Percentiles rank a stretch among this genome's conserved stretches.
phyloP scores from a whole-genome alignment of 2,888 invertebrate genomes.

The Catocala nupta region DNA sequence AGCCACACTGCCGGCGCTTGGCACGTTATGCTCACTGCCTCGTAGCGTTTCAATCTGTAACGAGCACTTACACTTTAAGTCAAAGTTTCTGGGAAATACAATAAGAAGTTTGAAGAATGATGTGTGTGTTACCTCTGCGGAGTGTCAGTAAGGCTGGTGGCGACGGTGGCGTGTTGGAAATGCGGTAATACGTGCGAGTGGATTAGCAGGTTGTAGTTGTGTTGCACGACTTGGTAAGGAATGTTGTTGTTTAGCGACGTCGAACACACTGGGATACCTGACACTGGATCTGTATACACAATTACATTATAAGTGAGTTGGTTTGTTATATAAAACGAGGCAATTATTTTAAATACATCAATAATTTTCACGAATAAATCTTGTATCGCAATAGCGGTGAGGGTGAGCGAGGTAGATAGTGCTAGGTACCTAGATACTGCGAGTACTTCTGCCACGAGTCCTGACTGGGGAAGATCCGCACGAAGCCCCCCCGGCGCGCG shows the following conservation, averaged over 20 bases:
- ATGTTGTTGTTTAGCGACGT: constrained; percentile 87
- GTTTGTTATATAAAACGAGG: constrained; percentile 3
- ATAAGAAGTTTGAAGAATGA: too few relatives aligned
- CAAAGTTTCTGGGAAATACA: too few relatives aligned
- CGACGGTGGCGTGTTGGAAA: constrained; percentile 77
- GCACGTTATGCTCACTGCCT: constrained; percentile 85
- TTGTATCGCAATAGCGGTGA: too few relatives aligned
- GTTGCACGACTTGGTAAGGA: constrained; percentile 87
- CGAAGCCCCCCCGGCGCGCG: constrained; percentile 94
- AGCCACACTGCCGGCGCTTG: constrained; percentile 77
- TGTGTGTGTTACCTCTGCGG: constrained; percentile 79
- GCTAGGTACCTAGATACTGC: constrained; percentile 65
- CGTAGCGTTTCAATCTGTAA: constrained; percentile 86
- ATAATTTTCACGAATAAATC: too few relatives aligned
- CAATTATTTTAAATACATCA: too few relatives aligned
- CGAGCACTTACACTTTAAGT: too few relatives aligned
- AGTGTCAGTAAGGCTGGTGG: constrained; percentile 76
- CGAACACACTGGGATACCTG: constrained; percentile 92
- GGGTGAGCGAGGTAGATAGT: not conserved
- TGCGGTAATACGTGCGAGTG: constrained; percentile 92
- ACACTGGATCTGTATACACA: constrained; percentile 87
- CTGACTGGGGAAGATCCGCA: constrained; percentile 95
- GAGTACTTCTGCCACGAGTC: constrained; percentile 94
- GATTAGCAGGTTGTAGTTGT: constrained; percentile 93
- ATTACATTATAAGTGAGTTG: not conserved